Evolutionary conservation across 2,797 vertebrate genomes (phyloP), one percentile per base, ranked within the genome.

Genomic region (Dermochelys coriacea): DNA sequence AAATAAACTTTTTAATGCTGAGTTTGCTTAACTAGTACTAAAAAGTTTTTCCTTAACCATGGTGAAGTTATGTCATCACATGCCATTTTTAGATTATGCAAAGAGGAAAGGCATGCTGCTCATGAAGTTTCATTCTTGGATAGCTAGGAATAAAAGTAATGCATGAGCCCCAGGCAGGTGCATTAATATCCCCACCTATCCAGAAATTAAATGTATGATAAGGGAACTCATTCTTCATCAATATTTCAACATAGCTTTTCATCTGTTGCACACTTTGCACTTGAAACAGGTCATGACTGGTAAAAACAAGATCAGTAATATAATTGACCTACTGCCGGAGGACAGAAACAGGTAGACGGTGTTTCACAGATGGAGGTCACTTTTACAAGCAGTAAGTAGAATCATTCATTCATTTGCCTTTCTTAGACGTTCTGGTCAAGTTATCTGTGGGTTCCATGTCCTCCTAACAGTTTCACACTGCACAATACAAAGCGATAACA

Each of bases 1-100:
- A 74, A 74, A 41, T 27, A 29, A 75, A 47, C 41, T 27, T 45
- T 12, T 27, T 45, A 75, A 41, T 25, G 75, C 23, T 75, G 6
- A 47, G 12, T 75, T 75, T 75, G 41, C 41, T 47, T 45, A 75
- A 27, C 9, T 75, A 15, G 12, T 47, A 15, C 12, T 75, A 47
- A 47, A 47, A 75, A 49, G 8, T 29, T 77, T 77, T 41, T 77
- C 45, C 45, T 57, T 34, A 45, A 34, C 47, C 61, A 16, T 74
- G 45, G 50, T 59, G 41, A 57, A 77, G 64, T 25, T 59, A 74
- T 64, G 83, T 61, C 25, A n/a, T 31, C 15, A 15, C 16, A 23
- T n/a, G 47, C 83, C 57, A 50, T 79, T 78, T 77, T 91, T 83
- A 50, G 68, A 87, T 91, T 83, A 87, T 81, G 47, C 71, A 50